Percentiles rank a stretch among this genome's conserved stretches.
phyloP scores from a whole-genome alignment of 2,888 invertebrate species.

The Calliopum simillimum region DNA sequence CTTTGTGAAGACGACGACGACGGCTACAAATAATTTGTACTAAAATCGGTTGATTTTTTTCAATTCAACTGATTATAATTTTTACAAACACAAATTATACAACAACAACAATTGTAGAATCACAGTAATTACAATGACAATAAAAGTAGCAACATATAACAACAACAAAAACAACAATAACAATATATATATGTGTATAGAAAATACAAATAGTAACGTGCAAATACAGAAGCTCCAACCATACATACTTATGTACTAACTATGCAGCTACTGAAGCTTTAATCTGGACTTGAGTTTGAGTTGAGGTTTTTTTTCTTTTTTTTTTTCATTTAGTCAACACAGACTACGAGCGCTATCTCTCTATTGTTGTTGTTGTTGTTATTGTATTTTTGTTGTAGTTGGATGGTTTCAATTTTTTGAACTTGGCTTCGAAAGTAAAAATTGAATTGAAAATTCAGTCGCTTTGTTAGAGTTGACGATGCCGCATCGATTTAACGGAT shows the following conservation, averaged over 20 bases:
- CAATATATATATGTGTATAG: not conserved
- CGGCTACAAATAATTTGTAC: too few species aligned
- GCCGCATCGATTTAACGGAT: constrained; percentile 44
- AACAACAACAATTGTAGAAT: too few species aligned
- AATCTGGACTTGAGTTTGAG: constrained; percentile 20
- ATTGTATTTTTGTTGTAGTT: constrained; percentile 6
- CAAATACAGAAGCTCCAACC: constrained; percentile 28
- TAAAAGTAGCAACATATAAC: constrained; percentile 1
- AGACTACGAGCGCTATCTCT: constrained; percentile 17
- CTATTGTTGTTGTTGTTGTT: not conserved
- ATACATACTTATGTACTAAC: not conserved
- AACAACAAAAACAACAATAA: constrained; percentile 7
- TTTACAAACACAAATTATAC: too few species aligned
- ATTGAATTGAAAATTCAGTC: constrained; percentile 59
- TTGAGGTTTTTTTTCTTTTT: not conserved
- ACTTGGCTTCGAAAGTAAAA: constrained; percentile 42
- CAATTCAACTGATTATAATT: too few species aligned
- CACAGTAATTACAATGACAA: too few species aligned
- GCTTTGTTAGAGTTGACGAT: constrained; percentile 60
- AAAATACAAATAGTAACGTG: constrained; percentile 1
- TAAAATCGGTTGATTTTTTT: too few species aligned
- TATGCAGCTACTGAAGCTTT: constrained; percentile 31
- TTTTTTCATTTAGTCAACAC: not conserved
- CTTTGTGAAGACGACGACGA: too few species aligned
- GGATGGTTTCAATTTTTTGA: constrained; percentile 32